Evolutionary conservation across 2,888 invertebrate genomes (phyloP).

Genomic region (Acrobasis repandana): DNA sequence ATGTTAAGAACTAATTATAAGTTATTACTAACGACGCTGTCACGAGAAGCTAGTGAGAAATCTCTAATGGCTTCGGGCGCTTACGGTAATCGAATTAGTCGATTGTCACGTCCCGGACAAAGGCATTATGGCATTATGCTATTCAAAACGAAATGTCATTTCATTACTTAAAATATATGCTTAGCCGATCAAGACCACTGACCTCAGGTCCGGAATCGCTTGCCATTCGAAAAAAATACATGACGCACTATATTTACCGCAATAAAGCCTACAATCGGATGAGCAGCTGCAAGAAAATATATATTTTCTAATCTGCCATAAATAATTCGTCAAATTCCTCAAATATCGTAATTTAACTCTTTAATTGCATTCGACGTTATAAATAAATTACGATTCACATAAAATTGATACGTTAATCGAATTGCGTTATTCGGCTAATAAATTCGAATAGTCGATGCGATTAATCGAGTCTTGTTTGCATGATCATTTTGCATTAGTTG

Average conservation of each 20-base stretch:
- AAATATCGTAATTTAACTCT: constrained; percentile 16
- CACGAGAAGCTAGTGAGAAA: not conserved
- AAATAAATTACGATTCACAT: constrained; percentile 12
- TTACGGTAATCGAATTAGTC: constrained; percentile 12
- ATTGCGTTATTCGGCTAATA: constrained; percentile 15
- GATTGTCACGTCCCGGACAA: constrained; percentile 6
- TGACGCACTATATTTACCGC: not conserved
- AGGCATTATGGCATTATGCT: constrained; percentile 1
- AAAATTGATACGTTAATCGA: constrained; percentile 19
- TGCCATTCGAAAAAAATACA: not conserved
- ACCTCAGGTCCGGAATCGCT: not conserved
- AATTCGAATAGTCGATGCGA: constrained; percentile 14
- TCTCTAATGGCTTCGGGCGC: constrained; percentile 7
- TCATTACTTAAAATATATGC: constrained; percentile 11
- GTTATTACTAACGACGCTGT: constrained; percentile 8
- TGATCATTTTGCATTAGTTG: constrained; percentile 9
- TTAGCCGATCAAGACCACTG: constrained; percentile 1
- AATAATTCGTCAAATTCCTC: constrained; percentile 10
- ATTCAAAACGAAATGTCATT: constrained; percentile 9
- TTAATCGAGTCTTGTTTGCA: constrained; percentile 15
- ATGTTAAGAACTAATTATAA: constrained; percentile 10
- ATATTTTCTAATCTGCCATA: constrained; percentile 14
- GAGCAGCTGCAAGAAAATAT: not conserved
- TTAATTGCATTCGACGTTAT: constrained; percentile 16
- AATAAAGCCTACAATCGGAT: not conserved